Percentiles rank a stretch among this genome's conserved stretches.
phyloP scores from a whole-genome alignment of 2,797 vertebrate species.

The Alfaro cultratus region DNA sequence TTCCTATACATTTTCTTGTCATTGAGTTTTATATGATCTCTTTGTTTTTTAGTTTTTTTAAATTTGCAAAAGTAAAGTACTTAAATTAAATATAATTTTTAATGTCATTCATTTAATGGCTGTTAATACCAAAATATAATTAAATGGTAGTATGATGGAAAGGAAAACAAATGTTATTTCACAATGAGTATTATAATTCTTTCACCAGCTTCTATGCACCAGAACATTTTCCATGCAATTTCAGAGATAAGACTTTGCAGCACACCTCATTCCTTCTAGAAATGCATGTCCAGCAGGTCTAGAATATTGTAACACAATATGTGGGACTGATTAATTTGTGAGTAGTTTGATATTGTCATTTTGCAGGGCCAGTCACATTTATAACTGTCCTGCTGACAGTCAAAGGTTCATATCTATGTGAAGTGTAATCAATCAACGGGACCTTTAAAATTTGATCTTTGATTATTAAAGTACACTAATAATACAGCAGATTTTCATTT shows the following conservation, averaged over 20 bases:
- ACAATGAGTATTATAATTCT: neutral
- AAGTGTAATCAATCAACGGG: neutral
- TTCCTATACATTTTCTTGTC: neutral
- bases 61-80: neutral
- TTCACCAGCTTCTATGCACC: neutral
- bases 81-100: neutral
- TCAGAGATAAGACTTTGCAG: neutral
- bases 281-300: neutral
- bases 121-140: neutral
- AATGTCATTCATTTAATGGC: neutral
- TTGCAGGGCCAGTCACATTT: neutral
- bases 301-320: neutral
- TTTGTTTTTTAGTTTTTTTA: neutral
- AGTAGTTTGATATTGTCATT: neutral
- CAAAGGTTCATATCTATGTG: neutral
- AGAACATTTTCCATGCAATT: neutral
- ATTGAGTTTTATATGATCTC: neutral
- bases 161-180: neutral
- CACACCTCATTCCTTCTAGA: neutral
- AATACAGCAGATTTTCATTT: neutral
- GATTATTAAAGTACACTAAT: neutral
- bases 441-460: neutral
- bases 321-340: neutral
- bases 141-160: neutral
- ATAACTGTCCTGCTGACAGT: neutral